Evolutionary conservation across 1,140 invertebrate species (phyloP).

Genomic region (Drosophila funebris): DNA sequence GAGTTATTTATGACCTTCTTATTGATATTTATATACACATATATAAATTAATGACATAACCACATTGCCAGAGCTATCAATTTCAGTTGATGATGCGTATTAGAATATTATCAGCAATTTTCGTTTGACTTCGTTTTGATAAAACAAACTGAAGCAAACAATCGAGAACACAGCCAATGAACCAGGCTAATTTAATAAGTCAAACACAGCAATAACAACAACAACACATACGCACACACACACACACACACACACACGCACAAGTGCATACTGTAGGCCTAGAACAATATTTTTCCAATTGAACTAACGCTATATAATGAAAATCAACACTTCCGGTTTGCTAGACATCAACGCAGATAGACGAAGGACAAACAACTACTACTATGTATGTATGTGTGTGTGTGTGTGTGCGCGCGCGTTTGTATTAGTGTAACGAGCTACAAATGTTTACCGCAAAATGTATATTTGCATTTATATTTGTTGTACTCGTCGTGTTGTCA

Average conservation of each 20-base stretch:
- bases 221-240: conserved; percentile 5
- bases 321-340: conserved; percentile 64
- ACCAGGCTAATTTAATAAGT: conserved; percentile 75
- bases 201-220: conserved; percentile 9
- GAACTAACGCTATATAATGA: conserved; percentile 61
- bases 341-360: conserved; percentile 17
- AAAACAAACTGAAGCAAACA: conserved; percentile 27
- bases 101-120: conserved; percentile 65
- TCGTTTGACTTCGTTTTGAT: conserved; percentile 62
- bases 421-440: conserved; percentile 63
- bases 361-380: conserved; percentile 28
- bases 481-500: conserved; percentile 49
- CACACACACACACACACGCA: conserved; percentile 11
- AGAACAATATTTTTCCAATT: conserved; percentile 69
- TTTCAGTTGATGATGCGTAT: conserved; percentile 31
- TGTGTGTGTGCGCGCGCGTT: conserved; percentile 11
- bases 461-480: conserved; percentile 78
- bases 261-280: background rate
- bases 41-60: background rate
- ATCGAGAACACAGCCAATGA: conserved; percentile 44
- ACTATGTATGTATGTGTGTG: background rate
- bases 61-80: conserved; percentile 24
- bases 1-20: no score
- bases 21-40: no score
- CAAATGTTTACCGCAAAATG: conserved; percentile 73